phyloP scores from a whole-genome alignment of 2,113 vertebrate species.

The Prochilodus magdalenae region DNA sequence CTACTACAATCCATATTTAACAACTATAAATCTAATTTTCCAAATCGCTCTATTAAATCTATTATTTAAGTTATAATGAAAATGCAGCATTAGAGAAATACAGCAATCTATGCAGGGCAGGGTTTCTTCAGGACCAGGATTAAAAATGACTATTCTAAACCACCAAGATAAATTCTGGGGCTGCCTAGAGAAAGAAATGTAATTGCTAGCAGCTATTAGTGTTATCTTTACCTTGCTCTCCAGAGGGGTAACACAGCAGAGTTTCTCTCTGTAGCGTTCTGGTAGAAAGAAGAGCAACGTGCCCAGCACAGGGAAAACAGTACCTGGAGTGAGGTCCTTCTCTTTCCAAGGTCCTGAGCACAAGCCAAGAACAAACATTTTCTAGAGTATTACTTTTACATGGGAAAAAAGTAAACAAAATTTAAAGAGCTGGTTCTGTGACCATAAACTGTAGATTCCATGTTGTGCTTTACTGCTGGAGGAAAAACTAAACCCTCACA shows the following conservation, averaged over 20 bases:
- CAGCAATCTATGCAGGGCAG: too few relatives aligned
- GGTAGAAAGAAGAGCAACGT: constrained; percentile 86
- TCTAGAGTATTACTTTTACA: background rate
- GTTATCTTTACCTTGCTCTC: constrained; percentile 68
- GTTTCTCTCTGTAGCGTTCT: constrained; percentile 72
- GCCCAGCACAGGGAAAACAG: constrained; percentile 85
- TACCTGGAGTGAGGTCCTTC: constrained; percentile 82
- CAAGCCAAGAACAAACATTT: background rate
- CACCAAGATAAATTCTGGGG: background rate
- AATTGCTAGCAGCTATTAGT: too few relatives aligned
- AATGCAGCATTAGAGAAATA: too few relatives aligned
- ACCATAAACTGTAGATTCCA: background rate
- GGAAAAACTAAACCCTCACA: background rate
- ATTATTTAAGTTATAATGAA: too few relatives aligned
- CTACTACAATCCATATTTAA: too few relatives aligned
- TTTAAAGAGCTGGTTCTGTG: background rate
- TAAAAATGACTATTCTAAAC: too few relatives aligned
- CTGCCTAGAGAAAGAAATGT: too few relatives aligned
- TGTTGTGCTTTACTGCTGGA: background rate
- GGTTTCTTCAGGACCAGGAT: too few relatives aligned
- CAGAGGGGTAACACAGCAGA: constrained; percentile 78
- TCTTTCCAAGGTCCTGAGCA: constrained; percentile 84
- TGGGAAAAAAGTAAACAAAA: background rate
- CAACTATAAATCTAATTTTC: too few relatives aligned
- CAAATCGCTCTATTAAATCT: too few relatives aligned